Base-by-base conservation (phyloP, 2,888 invertebrate genomes). In the Anthoptus insignis region DNA sequence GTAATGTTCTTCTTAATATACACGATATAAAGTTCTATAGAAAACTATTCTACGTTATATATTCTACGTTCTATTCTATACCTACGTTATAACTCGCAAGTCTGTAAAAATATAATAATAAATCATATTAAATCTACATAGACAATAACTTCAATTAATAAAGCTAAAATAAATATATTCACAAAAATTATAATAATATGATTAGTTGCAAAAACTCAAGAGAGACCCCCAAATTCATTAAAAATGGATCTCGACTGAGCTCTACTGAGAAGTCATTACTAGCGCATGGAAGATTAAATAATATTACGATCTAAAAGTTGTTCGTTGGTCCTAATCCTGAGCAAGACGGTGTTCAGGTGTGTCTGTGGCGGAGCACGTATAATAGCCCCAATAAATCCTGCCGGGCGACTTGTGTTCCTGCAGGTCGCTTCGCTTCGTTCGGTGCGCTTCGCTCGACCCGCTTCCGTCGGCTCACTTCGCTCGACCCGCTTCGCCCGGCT, bases 381-480 rank as follows among this genome's bases (percentile, higher is more conserved):
- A 92, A 91, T 92, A 89, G 88, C 81, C 79, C 84, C 81, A 81
- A 91, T 91, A 91, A 92, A 91, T 92, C 86, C 81, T 68, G 49
- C 75, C 78, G 77, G 80, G 82, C 85, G 85, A 87, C 88, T 84
- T 81, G 81, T 83, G 82, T 81, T 64, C 42, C 42, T 42, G 19
- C 16, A 14, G 39, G 39, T 27, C 27, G 27, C 27, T 27, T 27
- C 27, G 27, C 5, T 27, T 7, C 5, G 27, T 7, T 7, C 7
- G 27, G 5, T 1, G 14, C 16, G 39, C 39, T 39, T 39, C 39
- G 39, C 14, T 3, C 11, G 9, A 3, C 19, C 11, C 42, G 19
- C 42, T 42, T 42, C 42, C 19, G 2, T 11, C 19, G 3, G 42
- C 14, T 9, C 16, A 16, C 39, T 16, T 16, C 39, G n/a, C 76